phyloP scores from a whole-genome alignment of 53 echinoderm and acorn worm species.

The Pentamera pediparva region DNA sequence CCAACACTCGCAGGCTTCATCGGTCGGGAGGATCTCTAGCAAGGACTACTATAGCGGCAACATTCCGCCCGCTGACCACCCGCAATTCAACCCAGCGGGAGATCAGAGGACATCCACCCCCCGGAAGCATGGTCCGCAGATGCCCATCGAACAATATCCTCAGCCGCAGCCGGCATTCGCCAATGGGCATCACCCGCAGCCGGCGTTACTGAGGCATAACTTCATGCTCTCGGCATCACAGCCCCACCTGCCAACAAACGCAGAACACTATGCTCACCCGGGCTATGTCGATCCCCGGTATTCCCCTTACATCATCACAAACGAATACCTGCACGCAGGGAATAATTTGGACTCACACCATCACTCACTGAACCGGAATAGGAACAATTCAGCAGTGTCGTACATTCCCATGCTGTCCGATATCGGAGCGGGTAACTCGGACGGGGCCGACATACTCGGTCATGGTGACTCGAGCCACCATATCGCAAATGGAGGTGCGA shows the following conservation, averaged over 20 bases:
- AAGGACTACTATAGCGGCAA: slow-evolving; percentile 25
- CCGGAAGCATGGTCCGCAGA: too few relatives aligned
- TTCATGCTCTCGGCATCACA: slow-evolving; percentile 32
- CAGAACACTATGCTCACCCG: slow-evolving; percentile 4
- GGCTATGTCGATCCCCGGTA: background rate
- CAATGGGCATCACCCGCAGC: background rate
- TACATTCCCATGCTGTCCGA: slow-evolving; percentile 32
- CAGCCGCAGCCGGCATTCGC: background rate
- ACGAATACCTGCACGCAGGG: background rate
- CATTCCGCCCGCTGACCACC: background rate
- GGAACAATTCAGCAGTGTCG: background rate
- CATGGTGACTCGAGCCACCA: background rate
- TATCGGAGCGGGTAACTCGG: slow-evolving; percentile 9
- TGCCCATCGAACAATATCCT: background rate
- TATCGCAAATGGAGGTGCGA: too few relatives aligned
- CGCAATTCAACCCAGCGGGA: background rate
- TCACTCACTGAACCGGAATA: background rate
- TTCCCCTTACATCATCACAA: background rate
- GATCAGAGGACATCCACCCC: slow-evolving; percentile 8
- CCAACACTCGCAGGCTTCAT: background rate
- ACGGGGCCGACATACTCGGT: slow-evolving; percentile 5
- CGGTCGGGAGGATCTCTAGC: slow-evolving; percentile 1
- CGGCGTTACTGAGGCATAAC: background rate
- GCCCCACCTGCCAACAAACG: slow-evolving; percentile 28
- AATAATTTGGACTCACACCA: background rate